Evolutionary conservation across 2,888 invertebrate genomes (phyloP), one percentile per base, ranked within the genome.

Genomic region (Neoascia interrupta): DNA sequence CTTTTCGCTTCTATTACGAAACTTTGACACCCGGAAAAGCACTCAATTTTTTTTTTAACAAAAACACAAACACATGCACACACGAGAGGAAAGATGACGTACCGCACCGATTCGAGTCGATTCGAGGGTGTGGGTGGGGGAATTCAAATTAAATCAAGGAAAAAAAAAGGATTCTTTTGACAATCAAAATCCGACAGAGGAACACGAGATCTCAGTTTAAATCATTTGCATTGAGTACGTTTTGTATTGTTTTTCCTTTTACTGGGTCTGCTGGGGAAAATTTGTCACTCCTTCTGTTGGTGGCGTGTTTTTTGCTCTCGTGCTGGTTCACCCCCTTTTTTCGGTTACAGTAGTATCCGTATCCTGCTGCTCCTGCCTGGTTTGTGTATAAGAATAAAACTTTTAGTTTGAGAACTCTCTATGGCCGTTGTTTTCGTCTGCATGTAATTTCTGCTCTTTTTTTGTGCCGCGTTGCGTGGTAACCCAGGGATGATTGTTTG

Each of bases 391-490:
- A 56, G 49, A 63, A 56, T 69, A 58, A 51, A 61, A 75, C 36
- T 49, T 51, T 39, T 68, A 56, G 56, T 47, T 56, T 37, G 21
- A 60, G 45, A 39, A 16, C 41, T 49, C 39, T 69, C 47, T 49
- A 26, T 51, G 11, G 11, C 26, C 36, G 26, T 19, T 19, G 3
- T 31, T 2, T 6, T 2, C 8, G 31, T 3, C 8, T 6, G 31
- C n/a, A 31, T 31, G 31, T 31, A 31, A 8, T 5, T 31, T n/a
- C 51, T 56, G 13, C 34, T 63, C 49, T 56, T 61, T 64, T 64
- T 41, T 15, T 31, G 53, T 63, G 51, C 37, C 23, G 56, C 75
- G 69, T 64, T 76, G 70, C 75, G 75, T 70, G 64, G 63, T 58
- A 64, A 58, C 63, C 43, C 31, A 53, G 75, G 56, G 31, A 64